Conservation (phyloP, 2,888 invertebrate genomes). For the Microctonus aethiopoides region DNA sequence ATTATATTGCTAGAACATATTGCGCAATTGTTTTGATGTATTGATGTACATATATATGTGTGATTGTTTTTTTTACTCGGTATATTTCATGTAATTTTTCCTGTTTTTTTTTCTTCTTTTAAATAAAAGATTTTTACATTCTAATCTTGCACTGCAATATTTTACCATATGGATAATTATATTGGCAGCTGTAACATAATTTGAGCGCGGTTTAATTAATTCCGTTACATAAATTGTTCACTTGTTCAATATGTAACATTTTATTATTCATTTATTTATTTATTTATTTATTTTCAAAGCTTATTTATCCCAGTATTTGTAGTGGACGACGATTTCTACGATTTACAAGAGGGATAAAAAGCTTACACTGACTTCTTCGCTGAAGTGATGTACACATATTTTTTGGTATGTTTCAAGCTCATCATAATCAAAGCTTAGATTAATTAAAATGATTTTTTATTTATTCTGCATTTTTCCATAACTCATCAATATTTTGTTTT, state of each 20-base stretch:
- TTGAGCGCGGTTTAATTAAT: constrained; percentile 56
- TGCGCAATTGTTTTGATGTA: background rate
- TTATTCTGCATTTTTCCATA: background rate
- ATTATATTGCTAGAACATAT: background rate
- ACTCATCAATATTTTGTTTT: constrained; percentile 5
- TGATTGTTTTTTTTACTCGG: background rate
- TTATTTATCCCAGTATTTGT: constrained; percentile 54
- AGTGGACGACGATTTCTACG: constrained; percentile 62
- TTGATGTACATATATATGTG: background rate
- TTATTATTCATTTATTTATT: constrained; percentile 36
- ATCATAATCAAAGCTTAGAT: constrained; percentile 49
- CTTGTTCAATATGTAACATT: constrained; percentile 46
- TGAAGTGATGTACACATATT: constrained; percentile 54
- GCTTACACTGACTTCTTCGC: constrained; percentile 61
- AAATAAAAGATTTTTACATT: constrained; percentile 39
- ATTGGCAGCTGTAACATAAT: constrained; percentile 41
- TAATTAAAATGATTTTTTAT: constrained; percentile 38
- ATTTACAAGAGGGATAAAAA: constrained; percentile 62
- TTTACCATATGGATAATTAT: constrained; percentile 37
- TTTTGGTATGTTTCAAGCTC: constrained; percentile 47
- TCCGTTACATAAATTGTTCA: constrained; percentile 50
- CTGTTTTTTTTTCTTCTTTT: constrained; percentile 31
- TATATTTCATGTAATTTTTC: background rate
- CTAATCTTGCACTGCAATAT: constrained; percentile 43
- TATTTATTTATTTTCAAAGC: constrained; percentile 34